Conservation (phyloP, 2,113 vertebrate genomes). For the Xenopus borealis region DNA sequence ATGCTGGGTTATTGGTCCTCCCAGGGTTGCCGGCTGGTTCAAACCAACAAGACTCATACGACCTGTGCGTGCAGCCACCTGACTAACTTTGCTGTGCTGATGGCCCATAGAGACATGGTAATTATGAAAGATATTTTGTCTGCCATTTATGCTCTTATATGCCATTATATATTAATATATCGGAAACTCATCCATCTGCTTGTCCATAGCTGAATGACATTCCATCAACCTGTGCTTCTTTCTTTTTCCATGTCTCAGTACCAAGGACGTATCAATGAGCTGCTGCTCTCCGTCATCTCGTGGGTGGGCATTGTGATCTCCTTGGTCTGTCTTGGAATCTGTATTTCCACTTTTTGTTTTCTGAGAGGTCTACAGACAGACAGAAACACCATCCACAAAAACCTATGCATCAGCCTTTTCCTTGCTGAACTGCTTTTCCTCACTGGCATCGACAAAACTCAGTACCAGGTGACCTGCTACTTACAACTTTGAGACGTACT, state of each 20-base stretch:
- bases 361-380: conserved; percentile 88
- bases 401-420: conserved; percentile 95
- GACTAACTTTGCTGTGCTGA: conserved; percentile 91
- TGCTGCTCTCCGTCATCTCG: conserved; percentile 90
- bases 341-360: conserved; percentile 94
- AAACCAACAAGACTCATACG: conserved; percentile 87
- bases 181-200: neutral
- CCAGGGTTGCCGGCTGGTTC: conserved; percentile 84
- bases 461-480: conserved; percentile 67
- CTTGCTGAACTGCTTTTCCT: conserved; percentile 92
- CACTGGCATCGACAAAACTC: conserved; percentile 90
- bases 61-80: conserved; percentile 93
- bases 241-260: conserved; percentile 60
- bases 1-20: conserved; percentile 93
- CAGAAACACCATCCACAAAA: conserved; percentile 95
- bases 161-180: neutral
- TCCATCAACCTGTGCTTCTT: neutral
- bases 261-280: conserved; percentile 81
- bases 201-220: conserved; percentile 63
- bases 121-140: conserved; percentile 45
- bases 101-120: conserved; percentile 83
- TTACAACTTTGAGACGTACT: neutral
- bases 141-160: no score
- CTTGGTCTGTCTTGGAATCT: conserved; percentile 88
- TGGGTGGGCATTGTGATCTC: conserved; percentile 95